These are phyloP conservation scores for Bedellia somnulentella DNA, from an alignment of 2,888 invertebrate genomes.

Conservation along the genomic window DNA sequence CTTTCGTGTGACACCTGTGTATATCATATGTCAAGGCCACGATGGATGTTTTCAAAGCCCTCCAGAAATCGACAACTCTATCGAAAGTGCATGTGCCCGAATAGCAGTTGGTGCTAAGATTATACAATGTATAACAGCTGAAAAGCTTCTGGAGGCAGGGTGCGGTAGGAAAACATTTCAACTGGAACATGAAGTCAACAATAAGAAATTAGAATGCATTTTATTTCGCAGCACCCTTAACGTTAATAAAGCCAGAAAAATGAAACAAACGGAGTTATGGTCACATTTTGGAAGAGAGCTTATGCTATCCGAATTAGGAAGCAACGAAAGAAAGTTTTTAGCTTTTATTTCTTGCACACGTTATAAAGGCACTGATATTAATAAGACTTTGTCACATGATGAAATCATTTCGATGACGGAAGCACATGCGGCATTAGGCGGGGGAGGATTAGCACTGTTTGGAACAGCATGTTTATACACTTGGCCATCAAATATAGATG, in stretches of 20 bases:
- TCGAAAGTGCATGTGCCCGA: conserved; percentile 72
- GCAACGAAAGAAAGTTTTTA: conserved; percentile 78
- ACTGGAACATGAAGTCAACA: conserved; percentile 66
- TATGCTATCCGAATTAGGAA: conserved; percentile 67
- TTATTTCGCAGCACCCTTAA: conserved; percentile 74
- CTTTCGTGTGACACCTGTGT: conserved; percentile 74
- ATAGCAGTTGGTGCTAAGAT: conserved; percentile 78
- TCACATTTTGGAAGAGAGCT: conserved; percentile 81
- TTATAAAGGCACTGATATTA: conserved; percentile 66
- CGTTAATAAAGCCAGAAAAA: conserved; percentile 68
- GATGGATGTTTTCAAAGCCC: conserved; percentile 78
- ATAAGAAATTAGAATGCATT: conserved; percentile 64
- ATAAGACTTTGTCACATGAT: conserved; percentile 67
- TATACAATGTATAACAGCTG: conserved; percentile 84
- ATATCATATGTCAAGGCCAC: conserved; percentile 79
- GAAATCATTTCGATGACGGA: conserved; percentile 70
- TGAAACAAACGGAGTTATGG: conserved; percentile 83
- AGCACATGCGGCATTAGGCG: conserved; percentile 88
- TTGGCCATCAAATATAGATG: conserved; percentile 76
- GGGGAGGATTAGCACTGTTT: conserved; percentile 88
- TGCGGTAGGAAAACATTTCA: conserved; percentile 81
- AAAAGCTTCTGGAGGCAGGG: conserved; percentile 81
- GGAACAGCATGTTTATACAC: conserved; percentile 89
- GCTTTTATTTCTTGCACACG: conserved; percentile 87
- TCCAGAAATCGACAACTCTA: conserved; percentile 61